Evolutionary conservation across 1,140 invertebrate genomes (phyloP).

Genomic region (Drosophila leontia): DNA sequence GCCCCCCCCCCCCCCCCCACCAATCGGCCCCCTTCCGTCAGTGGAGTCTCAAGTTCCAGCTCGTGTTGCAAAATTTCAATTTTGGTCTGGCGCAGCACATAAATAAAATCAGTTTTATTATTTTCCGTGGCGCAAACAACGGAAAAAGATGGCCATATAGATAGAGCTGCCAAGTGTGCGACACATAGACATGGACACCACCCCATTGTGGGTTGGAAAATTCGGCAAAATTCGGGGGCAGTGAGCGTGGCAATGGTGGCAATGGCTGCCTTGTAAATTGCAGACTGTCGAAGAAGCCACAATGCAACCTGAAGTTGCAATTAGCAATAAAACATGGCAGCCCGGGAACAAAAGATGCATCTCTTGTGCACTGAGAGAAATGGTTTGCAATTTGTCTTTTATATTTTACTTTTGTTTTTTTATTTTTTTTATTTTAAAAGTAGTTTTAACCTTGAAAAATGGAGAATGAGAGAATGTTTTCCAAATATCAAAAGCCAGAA

Average conservation of each 20-base stretch:
- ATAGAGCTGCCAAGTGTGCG: constrained; percentile 59
- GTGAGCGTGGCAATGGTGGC: background rate
- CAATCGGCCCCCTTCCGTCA: background rate
- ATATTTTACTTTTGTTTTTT: background rate
- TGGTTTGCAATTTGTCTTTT: background rate
- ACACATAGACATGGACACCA: constrained; percentile 14
- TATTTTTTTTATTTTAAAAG: background rate
- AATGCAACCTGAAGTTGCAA: constrained; percentile 71
- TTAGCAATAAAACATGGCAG: constrained; percentile 64
- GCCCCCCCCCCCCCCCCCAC: background rate
- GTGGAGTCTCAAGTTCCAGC: constrained; percentile 36
- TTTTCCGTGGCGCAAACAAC: constrained; percentile 51
- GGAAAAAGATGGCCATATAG: constrained; percentile 12
- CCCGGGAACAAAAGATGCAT: constrained; percentile 42
- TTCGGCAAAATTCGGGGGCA: constrained; percentile 8
- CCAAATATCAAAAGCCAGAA: background rate
- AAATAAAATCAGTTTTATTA: constrained; percentile 82
- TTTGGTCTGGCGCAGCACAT: constrained; percentile 71
- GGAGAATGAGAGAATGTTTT: background rate
- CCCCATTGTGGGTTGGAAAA: background rate
- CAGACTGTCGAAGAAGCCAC: constrained; percentile 42
- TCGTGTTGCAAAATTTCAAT: constrained; percentile 76
- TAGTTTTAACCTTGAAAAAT: background rate
- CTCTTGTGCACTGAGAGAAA: constrained; percentile 4
- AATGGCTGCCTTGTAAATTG: constrained; percentile 7